Base-by-base conservation (phyloP, 1,140 invertebrate species). In the Cyclargus thomasi region DNA sequence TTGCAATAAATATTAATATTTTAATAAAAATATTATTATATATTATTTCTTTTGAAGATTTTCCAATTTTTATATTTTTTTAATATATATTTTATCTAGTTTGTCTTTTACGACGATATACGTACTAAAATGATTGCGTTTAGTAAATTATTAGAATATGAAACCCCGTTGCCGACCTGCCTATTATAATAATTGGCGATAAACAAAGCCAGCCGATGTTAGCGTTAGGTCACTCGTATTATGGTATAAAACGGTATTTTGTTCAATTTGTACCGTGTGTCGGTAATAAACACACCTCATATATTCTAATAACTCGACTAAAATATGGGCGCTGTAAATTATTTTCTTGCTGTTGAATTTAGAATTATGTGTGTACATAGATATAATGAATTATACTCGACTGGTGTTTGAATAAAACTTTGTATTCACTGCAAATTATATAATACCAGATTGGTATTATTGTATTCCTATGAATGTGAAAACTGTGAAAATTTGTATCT, bases 211-310 rank as follows among this genome's bases (percentile, higher is more conserved):
- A 21, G 55, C 55, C 29, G 10, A 59, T 59, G 55, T 10, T 20
- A 59, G 20, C 20, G 17, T 21, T 59, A 59, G 55, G 55, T 21
- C 20, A 21, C 55, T 20, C 20, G 20, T 20, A 59, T 59, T 20
- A 59, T 47, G 39, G 39, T 11, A 59, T 20, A 21, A 59, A 59
- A 59, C 55, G 55, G 55, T 20, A 59, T 59, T 59, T 59, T 18
- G 17, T 59, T 59, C 17, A 20, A 59, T 59, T 59, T 59, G 55
- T 59, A 59, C 55, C 17, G 18, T 59, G 20, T 59, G 10, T 20
- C 17, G 20, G 20, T 59, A 59, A 59, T 59, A 59, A 59, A 20
- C 21, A 59, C 53, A 20, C 20, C 55, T 55, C 18, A 59, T 59
- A 47, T 59, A 59, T 59, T 59, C 55, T 20, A 59, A 59, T 18